phyloP scores from a whole-genome alignment of 2,888 invertebrate species.

The Leistus spinibarbis region DNA sequence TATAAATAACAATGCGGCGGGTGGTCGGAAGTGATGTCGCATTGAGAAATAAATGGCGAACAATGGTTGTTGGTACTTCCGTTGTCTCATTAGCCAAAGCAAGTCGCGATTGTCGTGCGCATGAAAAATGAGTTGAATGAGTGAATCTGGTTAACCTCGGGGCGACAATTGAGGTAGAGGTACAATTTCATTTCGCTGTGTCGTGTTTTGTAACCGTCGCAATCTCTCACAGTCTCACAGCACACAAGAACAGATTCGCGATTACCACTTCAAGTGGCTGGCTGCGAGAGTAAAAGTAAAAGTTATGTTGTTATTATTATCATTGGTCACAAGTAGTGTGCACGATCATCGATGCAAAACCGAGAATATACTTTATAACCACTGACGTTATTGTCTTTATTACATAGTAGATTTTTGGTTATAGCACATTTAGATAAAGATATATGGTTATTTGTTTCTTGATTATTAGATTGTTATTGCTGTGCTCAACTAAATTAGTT shows the following conservation, averaged over 20 bases:
- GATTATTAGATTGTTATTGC: too few relatives aligned
- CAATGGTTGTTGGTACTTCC: neutral
- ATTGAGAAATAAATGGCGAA: neutral
- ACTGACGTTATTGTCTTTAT: too few relatives aligned
- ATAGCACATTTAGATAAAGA: too few relatives aligned
- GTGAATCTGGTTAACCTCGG: neutral
- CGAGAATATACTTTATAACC: too few relatives aligned
- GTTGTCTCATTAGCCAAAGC: neutral
- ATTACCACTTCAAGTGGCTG: neutral
- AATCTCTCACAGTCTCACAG: neutral
- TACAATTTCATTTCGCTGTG: neutral
- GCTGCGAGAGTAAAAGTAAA: neutral
- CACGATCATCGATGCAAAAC: neutral
- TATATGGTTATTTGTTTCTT: too few relatives aligned
- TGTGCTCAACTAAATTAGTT: too few relatives aligned
- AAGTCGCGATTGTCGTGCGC: neutral
- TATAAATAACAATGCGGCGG: neutral
- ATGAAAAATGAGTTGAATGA: too few relatives aligned
- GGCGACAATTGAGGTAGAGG: neutral
- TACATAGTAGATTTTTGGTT: too few relatives aligned
- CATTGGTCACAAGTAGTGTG: neutral
- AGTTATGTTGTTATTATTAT: neutral
- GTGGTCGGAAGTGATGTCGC: neutral
- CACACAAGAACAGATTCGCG: neutral
- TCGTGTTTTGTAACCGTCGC: neutral